Evolutionary conservation across 2,797 vertebrate species (phyloP), one percentile per base, ranked within the genome.

Genomic region (Borostomias antarcticus): DNA sequence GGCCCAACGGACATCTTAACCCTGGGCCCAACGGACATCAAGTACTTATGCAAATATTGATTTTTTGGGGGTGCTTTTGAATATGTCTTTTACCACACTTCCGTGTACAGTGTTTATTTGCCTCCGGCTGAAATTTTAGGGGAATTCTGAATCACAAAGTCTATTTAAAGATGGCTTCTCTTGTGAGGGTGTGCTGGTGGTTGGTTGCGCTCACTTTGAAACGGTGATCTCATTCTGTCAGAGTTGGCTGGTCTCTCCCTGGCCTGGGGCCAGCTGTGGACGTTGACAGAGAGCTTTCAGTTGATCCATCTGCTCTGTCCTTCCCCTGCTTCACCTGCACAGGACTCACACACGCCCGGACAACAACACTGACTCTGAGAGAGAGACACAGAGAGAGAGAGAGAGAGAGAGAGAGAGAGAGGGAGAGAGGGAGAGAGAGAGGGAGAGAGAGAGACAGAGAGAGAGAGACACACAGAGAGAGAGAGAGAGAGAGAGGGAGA

Each of bases 91-190:
- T 65, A 85, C 85, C 88, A 88, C 80, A 84, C 85, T 85, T 82
- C 74, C n/a, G n/a, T n/a, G n/a, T n/a, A 70, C 72, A 82, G 73
- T 83, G 79, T 87, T 85, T 81, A 85, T 77, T 69, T 76, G 71
- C 69, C 73, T 68, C 63, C 60, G 68, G 79, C 75, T 64, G 74
- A 69, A 80, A 74, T 78, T 83, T 85, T 85, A 85, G 89, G 86
- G 89, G 88, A 85, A 82, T 89, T 90, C 85, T 87, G 62, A 63
- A 63, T 77, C 63, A 32, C 71, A n/a, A n/a, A n/a, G n/a, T n/a
- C n/a, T 86, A 87, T 91, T 89, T 88, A 82, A 85, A 88, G 80
- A 71, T 33, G n/a, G 74, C 84, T 78, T 74, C 81, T 62, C 78
- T 70, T 84, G 58, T 74, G 67, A 70, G 64, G 58, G 59, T 71